Evolutionary conservation across 2,797 vertebrate species (phyloP), one percentile per base, ranked within the genome.

Genomic region (Ptychadena robeensis): DNA sequence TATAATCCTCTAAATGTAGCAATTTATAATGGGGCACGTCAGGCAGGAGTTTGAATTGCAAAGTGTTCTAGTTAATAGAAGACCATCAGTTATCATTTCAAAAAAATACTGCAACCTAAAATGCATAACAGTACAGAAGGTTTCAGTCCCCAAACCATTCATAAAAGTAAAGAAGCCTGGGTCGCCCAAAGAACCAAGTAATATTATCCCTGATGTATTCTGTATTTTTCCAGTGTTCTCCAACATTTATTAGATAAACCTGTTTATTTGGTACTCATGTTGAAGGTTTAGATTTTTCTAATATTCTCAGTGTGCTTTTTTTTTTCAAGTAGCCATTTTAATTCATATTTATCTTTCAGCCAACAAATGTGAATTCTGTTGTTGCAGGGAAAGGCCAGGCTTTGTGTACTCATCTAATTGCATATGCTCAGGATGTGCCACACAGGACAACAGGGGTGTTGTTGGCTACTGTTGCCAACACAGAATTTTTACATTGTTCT

Each of bases 1-100:
- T 88, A 86, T 87, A 6, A 79, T 79, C 70, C 61, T 76, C 80
- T 81, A 81, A 86, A 0, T 86, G 86, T 82, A 85, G 82, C 0
- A 0, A 87, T 81, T 85, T 82, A 64, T 83, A 87, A 83, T 73
- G 75, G n/a, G 18, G 87, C 86, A 75, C 59, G 11, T 81, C 80
- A 88, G 87, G 67, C 76, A 5, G 48, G 67, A 87, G 70, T 87
- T 14, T 28, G 15, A 73, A 82, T 63, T 0, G 1, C 74, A 84
- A 82, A 40, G 75, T 80, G 53, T 80, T 67, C 9, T 73, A 40
- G 25, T 85, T 69, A 75, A 69, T 57, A 75, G 72, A 69, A 74
- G 9, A 65, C 68, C 71, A 68, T 61, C 22, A 73, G 65, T 35
- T 74, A 27, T 37, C n/a, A 64, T 67, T 34, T 34, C 1, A 53